A percentile compares a stretch with the other conserved stretches of the same genome.
Evolutionary conservation across 2,113 vertebrate genomes (phyloP).

Genomic region (Leiothrix lutea): DNA sequence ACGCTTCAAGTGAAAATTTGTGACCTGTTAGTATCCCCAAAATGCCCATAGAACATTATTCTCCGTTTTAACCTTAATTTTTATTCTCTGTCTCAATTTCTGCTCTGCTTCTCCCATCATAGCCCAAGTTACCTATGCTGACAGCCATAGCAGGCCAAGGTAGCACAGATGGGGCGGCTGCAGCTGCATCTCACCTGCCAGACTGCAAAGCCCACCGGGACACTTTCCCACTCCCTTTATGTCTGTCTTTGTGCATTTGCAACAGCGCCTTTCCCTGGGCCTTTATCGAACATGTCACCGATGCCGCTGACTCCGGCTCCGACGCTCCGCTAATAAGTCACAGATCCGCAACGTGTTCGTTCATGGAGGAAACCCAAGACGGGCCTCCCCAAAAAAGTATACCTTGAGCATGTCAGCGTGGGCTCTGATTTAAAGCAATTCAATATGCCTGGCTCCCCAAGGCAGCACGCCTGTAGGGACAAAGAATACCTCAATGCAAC

Average conservation of each 20-base stretch:
- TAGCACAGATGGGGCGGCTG: slow-evolving; percentile 73
- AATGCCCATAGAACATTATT: slow-evolving; percentile 56
- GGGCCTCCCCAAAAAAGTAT: neutral
- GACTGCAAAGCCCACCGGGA: slow-evolving; percentile 71
- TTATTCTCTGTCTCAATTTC: slow-evolving; percentile 66
- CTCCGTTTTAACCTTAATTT: slow-evolving; percentile 63
- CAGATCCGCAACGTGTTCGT: neutral
- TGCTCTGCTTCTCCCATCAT: slow-evolving; percentile 65
- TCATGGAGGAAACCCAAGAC: neutral
- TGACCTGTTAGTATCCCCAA: slow-evolving; percentile 58
- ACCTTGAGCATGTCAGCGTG: neutral
- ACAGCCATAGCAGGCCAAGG: slow-evolving; percentile 64
- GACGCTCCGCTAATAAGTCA: neutral
- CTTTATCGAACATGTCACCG: slow-evolving; percentile 60
- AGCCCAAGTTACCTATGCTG: slow-evolving; percentile 46
- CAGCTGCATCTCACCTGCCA: slow-evolving; percentile 76
- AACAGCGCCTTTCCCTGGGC: slow-evolving; percentile 66
- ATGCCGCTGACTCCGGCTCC: neutral
- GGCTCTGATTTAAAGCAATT: slow-evolving; percentile 21
- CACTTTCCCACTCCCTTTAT: slow-evolving; percentile 53
- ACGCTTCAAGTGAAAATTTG: slow-evolving; percentile 48
- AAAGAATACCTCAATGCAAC: slow-evolving; percentile 40
- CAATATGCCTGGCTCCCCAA: slow-evolving; percentile 18
- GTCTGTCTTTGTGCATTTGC: slow-evolving; percentile 71
- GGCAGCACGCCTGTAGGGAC: slow-evolving; percentile 20